Conservation (phyloP, 2,113 vertebrate genomes). For the Periophthalmodon schlosseri region DNA sequence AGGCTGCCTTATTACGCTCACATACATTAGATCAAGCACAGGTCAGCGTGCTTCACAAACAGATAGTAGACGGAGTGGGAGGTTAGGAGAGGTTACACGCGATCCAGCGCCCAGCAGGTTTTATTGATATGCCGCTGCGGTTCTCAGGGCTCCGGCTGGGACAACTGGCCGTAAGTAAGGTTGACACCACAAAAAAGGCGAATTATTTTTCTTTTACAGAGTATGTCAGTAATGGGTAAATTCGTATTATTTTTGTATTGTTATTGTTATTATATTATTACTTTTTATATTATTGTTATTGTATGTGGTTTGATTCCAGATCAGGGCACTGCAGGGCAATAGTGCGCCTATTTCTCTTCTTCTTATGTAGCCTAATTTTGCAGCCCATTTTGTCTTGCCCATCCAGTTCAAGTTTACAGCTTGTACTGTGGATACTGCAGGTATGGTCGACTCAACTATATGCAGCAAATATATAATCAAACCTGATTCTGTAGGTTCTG, state of each 20-base stretch:
- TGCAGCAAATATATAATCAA: not conserved
- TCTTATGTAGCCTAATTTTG: not conserved
- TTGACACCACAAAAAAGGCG: not conserved
- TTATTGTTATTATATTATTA: too few relatives aligned
- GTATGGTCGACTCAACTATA: not conserved
- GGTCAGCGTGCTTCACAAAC: slow-evolving; percentile 36
- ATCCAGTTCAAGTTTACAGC: too few relatives aligned
- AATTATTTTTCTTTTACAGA: not conserved
- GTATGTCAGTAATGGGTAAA: too few relatives aligned
- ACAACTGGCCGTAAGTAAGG: slow-evolving; percentile 6
- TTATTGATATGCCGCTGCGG: slow-evolving; percentile 36
- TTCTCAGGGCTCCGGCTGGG: slow-evolving; percentile 26
- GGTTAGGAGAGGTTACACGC: slow-evolving; percentile 43
- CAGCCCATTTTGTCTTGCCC: not conserved
- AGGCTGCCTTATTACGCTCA: slow-evolving; percentile 26
- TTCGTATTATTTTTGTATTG: too few relatives aligned
- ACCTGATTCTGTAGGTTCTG: not conserved
- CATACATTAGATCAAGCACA: slow-evolving; percentile 37
- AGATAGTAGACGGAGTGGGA: slow-evolving; percentile 33
- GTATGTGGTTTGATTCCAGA: not conserved
- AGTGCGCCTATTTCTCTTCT: not conserved
- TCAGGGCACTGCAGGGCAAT: not conserved
- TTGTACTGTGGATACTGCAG: not conserved
- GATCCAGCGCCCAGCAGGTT: slow-evolving; percentile 20
- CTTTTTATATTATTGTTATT: not conserved